Conservation (phyloP, 2,888 invertebrate species). For the Dolomedes plantarius region DNA sequence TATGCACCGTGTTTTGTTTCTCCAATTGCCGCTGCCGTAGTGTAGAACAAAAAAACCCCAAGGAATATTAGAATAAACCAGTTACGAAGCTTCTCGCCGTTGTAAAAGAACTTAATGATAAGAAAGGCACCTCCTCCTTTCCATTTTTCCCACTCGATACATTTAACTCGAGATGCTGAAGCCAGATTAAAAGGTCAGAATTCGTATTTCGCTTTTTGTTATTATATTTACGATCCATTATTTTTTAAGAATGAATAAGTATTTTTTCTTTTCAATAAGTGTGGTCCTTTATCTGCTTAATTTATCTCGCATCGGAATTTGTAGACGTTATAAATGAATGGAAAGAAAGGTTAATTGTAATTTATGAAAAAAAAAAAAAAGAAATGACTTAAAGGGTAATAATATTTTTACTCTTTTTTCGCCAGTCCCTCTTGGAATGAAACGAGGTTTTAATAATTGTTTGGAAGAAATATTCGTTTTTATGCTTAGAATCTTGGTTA, state of each 20-base stretch:
- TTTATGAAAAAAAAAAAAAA: conserved; percentile 61
- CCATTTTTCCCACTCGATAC: conserved; percentile 70
- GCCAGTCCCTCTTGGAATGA: conserved; percentile 27
- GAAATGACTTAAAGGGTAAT: conserved; percentile 62
- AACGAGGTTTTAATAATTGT: conserved; percentile 61
- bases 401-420: conserved; percentile 40
- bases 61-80: conserved; percentile 65
- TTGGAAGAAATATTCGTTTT: conserved; percentile 21
- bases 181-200: conserved; percentile 71
- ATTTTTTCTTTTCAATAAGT: conserved; percentile 63
- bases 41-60: conserved; percentile 4
- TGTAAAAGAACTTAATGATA: conserved; percentile 67
- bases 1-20: conserved; percentile 56
- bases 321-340: conserved; percentile 70
- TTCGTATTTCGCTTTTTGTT: conserved; percentile 69
- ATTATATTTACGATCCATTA: conserved; percentile 70
- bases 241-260: conserved; percentile 68
- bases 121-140: conserved; percentile 61
- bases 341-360: conserved; percentile 71
- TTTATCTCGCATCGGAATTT: conserved; percentile 69
- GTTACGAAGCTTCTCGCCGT: conserved; percentile 57
- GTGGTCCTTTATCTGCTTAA: conserved; percentile 69
- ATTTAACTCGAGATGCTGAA: conserved; percentile 67
- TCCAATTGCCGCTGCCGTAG: conserved; percentile 48
- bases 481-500: background rate